Base-by-base conservation (phyloP, 2,797 vertebrate genomes). In the Phoeniculus purpureus region DNA sequence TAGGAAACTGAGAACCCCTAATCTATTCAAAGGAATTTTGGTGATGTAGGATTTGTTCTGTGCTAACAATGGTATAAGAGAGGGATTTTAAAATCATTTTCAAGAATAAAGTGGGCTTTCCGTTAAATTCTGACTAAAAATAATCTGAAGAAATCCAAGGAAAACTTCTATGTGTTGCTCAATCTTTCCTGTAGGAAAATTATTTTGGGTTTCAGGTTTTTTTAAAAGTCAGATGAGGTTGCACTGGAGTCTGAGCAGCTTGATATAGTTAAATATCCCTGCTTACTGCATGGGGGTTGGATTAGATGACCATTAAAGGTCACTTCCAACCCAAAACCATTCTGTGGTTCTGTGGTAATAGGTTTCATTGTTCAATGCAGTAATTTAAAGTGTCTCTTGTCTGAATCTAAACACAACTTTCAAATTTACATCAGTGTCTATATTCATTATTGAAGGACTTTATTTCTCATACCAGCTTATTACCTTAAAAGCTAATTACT, bases 151-250 rank as follows among this genome's bases (percentile, higher is more conserved):
- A 1, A 3, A 3, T 80, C 20, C 9, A n/a, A 55, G 25, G 20
- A 61, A 67, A 79, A 14, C 8, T 80, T 6, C 17, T 76, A 27
- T 51, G 45, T 82, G 8, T 15, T 37, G 16, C 61, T 89, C 29
- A 26, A 34, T 54, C 34, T 71, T 85, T 50, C 19, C 65, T 43
- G 45, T 68, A 78, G 31, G 21, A 75, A 90, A 68, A 71, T 8
- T 17, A 5, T 43, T 6, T 43, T 43, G 43, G 13, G 13, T 43
- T 43, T 43, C 23, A 6, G 1, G 1, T 0, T 0, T 1, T 48
- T 3, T 55, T 64, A 40, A 43, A 66, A 15, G 6, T 54, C 26
- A 54, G 7, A 22, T 48, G 19, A 48, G 18, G 19, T 48, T 48
- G 47, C 19, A 48, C 21, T 20, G 47, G 47, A 21, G 8, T 48